Conservation (phyloP, 2,888 invertebrate genomes). For the Phyllotreta striolata region DNA sequence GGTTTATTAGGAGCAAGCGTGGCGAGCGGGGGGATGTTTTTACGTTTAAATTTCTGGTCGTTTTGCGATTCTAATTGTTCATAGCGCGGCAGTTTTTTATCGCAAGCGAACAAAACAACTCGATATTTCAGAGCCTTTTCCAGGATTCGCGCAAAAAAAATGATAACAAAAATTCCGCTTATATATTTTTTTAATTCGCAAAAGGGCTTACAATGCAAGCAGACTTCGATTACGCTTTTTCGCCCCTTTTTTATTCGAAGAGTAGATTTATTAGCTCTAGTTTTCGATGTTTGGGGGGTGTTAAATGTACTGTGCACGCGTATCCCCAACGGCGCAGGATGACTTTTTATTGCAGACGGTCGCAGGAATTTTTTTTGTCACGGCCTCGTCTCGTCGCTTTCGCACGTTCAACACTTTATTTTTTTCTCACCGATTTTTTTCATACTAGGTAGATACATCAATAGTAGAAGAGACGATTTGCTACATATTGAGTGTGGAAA, state of each 20-base stretch:
- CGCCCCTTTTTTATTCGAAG: conserved; percentile 8
- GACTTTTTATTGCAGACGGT: conserved; percentile 19
- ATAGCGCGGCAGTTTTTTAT: too few species aligned
- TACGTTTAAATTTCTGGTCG: too few species aligned
- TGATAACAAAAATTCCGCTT: conserved; percentile 17
- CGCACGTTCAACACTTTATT: conserved; percentile 15
- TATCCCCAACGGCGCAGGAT: conserved; percentile 15
- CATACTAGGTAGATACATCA: too few species aligned
- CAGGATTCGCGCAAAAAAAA: background rate
- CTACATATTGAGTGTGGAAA: too few species aligned
- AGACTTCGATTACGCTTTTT: conserved; percentile 2
- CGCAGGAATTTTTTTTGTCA: conserved; percentile 14
- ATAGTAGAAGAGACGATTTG: too few species aligned
- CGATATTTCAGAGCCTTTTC: too few species aligned
- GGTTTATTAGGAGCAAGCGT: too few species aligned
- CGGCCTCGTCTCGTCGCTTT: conserved; percentile 2
- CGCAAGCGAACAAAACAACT: too few species aligned
- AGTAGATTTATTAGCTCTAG: conserved; percentile 21
- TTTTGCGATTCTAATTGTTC: too few species aligned
- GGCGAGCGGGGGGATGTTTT: too few species aligned
- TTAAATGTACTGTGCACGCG: conserved; percentile 20
- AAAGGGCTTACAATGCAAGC: conserved; percentile 18
- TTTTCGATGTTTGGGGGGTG: conserved; percentile 21
- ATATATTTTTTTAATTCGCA: conserved; percentile 15
- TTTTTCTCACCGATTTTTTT: background rate